Evolutionary conservation across 1,140 invertebrate genomes (phyloP).

Genomic region (Euborellia annulipes): DNA sequence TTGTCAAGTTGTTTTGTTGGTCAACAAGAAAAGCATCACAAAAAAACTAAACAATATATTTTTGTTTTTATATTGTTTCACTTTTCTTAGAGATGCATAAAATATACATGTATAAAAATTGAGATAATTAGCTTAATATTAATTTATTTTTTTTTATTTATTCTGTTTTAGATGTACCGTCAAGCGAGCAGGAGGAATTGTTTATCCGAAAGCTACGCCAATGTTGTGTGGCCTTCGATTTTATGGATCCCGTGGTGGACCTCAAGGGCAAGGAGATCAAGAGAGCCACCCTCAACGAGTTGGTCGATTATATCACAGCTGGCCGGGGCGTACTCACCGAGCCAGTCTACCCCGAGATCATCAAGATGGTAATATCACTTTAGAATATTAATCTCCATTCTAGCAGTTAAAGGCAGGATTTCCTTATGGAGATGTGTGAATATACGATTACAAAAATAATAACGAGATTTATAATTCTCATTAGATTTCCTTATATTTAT

Average conservation of each 20-base stretch:
- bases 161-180: constrained; percentile 68
- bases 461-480: no score
- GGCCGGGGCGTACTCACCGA: constrained; percentile 92
- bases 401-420: neutral
- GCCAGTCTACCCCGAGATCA: constrained; percentile 92
- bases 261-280: constrained; percentile 99
- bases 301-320: constrained; percentile 93
- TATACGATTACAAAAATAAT: neutral
- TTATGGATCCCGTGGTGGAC: constrained; percentile 96
- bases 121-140: constrained; percentile 7
- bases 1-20: no score
- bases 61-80: no score
- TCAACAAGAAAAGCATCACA: no score
- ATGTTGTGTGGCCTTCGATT: constrained; percentile 98
- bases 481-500: no score
- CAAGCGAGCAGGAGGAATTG: constrained; percentile 88
- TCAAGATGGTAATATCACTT: constrained; percentile 96
- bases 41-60: no score
- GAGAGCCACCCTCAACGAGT: constrained; percentile 88
- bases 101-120: neutral
- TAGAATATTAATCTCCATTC: constrained; percentile 9
- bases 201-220: constrained; percentile 96
- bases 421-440: neutral
- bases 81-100: no score
- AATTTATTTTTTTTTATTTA: constrained; percentile 12